Percentiles rank a stretch among this genome's conserved stretches.
phyloP scores from a whole-genome alignment of 2,888 invertebrate species.

The Oeneis ivallda region DNA sequence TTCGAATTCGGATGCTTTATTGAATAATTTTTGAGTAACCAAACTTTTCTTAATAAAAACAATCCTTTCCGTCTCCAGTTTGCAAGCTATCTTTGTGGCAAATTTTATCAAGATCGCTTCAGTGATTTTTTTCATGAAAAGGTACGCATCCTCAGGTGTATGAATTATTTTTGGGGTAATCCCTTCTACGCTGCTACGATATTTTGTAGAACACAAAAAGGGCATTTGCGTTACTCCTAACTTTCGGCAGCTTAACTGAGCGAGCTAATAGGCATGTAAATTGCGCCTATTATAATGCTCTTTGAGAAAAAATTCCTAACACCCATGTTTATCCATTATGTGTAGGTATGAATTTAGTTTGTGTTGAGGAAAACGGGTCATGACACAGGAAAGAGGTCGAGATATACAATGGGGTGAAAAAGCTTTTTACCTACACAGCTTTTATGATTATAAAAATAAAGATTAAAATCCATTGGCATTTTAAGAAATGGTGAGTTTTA shows the following conservation, averaged over 20 bases:
- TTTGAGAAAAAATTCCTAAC: constrained; percentile 1
- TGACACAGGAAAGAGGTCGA: constrained; percentile 24
- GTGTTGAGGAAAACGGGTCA: constrained; percentile 22
- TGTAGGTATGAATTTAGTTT: constrained; percentile 7
- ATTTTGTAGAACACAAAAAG: background rate
- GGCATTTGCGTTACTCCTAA: background rate
- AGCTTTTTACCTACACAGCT: constrained; percentile 6
- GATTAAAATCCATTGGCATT: constrained; percentile 18
- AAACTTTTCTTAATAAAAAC: no score
- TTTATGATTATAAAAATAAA: constrained; percentile 20
- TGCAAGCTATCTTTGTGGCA: no score
- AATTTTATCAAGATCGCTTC: no score
- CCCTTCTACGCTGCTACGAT: no score
- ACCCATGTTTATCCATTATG: constrained; percentile 7
- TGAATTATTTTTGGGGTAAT: no score
- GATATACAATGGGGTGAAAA: constrained; percentile 20
- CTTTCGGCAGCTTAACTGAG: background rate
- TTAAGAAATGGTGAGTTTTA: background rate
- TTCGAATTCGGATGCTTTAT: no score
- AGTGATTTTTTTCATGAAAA: no score
- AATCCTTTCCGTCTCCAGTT: no score
- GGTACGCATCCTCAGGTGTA: no score
- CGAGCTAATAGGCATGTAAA: background rate
- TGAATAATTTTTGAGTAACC: no score
- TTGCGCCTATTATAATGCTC: background rate